phyloP scores from a whole-genome alignment of 2,113 vertebrate genomes.

The Phrynosoma blainvillii region DNA sequence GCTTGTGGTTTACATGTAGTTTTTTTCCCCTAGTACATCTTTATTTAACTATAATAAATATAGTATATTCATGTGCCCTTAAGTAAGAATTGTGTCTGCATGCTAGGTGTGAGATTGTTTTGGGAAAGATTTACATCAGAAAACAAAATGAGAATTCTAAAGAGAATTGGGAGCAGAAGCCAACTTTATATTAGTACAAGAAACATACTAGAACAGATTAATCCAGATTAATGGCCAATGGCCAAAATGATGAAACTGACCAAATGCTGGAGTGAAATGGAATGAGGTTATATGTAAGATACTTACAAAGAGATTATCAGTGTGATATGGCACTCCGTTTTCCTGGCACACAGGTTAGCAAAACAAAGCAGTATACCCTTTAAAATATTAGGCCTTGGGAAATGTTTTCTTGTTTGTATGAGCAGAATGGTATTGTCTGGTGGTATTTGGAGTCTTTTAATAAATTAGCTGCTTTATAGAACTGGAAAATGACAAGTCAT shows the following conservation, averaged over 20 bases:
- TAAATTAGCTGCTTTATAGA: background rate
- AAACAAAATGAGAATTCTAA: background rate
- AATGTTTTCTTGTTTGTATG: slow-evolving; percentile 32
- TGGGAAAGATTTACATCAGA: background rate
- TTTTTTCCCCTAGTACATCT: background rate
- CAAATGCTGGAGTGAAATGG: background rate
- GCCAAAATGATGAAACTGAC: background rate
- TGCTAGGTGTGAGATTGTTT: background rate
- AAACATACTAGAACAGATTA: background rate
- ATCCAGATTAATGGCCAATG: slow-evolving; percentile 3
- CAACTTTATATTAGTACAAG: background rate
- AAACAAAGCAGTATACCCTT: background rate
- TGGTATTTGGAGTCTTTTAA: background rate
- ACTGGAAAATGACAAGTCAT: background rate
- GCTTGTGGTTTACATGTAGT: background rate
- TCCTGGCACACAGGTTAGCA: background rate
- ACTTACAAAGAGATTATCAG: background rate
- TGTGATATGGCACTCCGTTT: fast-evolving
- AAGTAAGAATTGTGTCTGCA: background rate
- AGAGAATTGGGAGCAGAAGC: background rate
- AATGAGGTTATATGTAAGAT: background rate
- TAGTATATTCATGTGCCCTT: background rate
- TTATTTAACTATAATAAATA: background rate
- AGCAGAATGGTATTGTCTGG: background rate
- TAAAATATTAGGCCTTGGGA: slow-evolving; percentile 24